Conservation (phyloP, 1,140 invertebrate genomes). For the Bombus fervidus region DNA sequence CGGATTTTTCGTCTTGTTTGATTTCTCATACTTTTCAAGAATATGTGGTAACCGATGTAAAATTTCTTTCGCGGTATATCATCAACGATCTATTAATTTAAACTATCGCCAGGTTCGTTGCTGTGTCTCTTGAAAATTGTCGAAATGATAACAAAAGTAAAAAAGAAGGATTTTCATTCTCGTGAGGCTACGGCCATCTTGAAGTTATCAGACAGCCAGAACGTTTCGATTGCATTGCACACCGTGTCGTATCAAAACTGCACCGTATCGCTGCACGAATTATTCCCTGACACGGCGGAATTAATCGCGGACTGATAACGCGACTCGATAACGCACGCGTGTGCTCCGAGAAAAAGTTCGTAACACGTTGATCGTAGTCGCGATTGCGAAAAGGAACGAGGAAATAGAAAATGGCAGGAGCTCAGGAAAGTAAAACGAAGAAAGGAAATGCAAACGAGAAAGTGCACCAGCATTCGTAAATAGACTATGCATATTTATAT, state of each 20-base stretch:
- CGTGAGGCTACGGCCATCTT: not conserved
- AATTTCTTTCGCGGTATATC: too few species aligned
- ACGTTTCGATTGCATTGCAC: conserved; percentile 31
- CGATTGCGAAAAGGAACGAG: not conserved
- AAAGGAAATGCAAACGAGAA: too few species aligned
- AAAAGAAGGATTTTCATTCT: not conserved
- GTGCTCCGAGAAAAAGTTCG: not conserved
- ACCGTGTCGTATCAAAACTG: conserved; percentile 26
- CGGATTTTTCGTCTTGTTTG: too few species aligned
- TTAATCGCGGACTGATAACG: conserved; percentile 33
- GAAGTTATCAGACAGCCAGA: conserved; percentile 19
- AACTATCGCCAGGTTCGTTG: not conserved
- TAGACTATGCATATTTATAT: too few species aligned
- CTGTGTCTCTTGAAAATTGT: not conserved
- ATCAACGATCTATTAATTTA: too few species aligned
- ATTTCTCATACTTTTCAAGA: too few species aligned
- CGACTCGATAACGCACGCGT: not conserved
- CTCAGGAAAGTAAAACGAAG: too few species aligned
- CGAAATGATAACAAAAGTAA: not conserved
- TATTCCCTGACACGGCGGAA: conserved; percentile 31
- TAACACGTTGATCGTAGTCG: not conserved
- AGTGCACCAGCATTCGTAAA: too few species aligned
- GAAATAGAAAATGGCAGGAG: not conserved
- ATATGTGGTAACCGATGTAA: too few species aligned
- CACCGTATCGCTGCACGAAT: conserved; percentile 18